Conservation (phyloP, 1,140 invertebrate genomes). For the Drosophila pachea region DNA sequence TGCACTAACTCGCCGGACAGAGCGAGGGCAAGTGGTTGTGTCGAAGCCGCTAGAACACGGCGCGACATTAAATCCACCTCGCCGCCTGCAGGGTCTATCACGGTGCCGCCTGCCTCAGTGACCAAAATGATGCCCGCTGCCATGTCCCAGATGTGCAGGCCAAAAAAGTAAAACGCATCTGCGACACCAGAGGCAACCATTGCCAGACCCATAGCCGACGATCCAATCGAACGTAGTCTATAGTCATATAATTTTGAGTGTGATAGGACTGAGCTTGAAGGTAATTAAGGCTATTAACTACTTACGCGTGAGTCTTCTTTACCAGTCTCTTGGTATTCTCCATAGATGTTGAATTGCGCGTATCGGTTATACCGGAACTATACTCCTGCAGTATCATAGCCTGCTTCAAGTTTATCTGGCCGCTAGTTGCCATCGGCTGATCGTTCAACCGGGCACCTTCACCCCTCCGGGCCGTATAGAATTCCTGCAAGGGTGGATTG, state of each 20-base stretch:
- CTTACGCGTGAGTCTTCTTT: conserved; percentile 89
- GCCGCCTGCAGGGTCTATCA: conserved; percentile 91
- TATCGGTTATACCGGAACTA: conserved; percentile 82
- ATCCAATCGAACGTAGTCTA: conserved; percentile 90
- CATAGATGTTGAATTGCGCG: conserved; percentile 84
- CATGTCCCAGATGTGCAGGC: conserved; percentile 94
- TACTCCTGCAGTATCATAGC: conserved; percentile 57
- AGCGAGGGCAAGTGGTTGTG: conserved; percentile 85
- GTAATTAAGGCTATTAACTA: background rate
- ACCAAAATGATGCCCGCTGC: conserved; percentile 92
- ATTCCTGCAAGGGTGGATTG: conserved; percentile 90
- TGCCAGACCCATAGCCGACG: conserved; percentile 94
- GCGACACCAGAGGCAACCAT: conserved; percentile 91
- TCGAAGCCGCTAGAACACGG: conserved; percentile 87
- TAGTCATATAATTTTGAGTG: background rate
- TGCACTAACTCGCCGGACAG: conserved; percentile 80
- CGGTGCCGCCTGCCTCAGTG: conserved; percentile 95
- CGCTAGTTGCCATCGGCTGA: conserved; percentile 26
- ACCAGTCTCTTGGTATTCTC: conserved; percentile 87
- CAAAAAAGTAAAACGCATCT: conserved; percentile 94
- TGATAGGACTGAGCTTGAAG: background rate
- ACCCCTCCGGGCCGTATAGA: conserved; percentile 42
- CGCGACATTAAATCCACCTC: conserved; percentile 89
- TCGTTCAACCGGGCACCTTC: conserved; percentile 46
- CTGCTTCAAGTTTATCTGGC: conserved; percentile 13